Percentiles rank a stretch among this genome's conserved stretches.
Conservation (phyloP, 2,113 vertebrate species). For the Podarcis raffonei region DNA sequence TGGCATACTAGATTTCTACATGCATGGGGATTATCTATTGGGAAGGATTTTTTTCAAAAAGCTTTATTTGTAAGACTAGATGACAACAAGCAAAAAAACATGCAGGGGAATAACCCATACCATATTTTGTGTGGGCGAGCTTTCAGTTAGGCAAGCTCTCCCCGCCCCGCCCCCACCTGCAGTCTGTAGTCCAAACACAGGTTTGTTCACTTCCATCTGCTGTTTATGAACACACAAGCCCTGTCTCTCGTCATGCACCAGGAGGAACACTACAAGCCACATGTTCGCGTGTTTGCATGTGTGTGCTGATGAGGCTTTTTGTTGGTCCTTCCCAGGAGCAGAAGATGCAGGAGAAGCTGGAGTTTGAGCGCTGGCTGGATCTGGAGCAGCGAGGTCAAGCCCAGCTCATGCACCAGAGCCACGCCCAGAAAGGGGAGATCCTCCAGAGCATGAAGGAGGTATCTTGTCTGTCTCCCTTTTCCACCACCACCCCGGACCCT, state of each 20-base stretch:
- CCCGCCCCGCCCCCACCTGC: not conserved
- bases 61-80: too few relatives aligned
- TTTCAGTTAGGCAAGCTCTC: not conserved
- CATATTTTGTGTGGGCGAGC: not conserved
- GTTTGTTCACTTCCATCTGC: not conserved
- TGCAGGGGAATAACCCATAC: too few relatives aligned
- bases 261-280: not conserved
- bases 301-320: not conserved
- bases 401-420: constrained; percentile 83
- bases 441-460: constrained; percentile 91
- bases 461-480: not conserved
- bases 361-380: constrained; percentile 86
- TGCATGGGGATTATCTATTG: too few relatives aligned
- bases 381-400: constrained; percentile 85
- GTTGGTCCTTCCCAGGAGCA: constrained; percentile 76
- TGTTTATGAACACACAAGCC: not conserved
- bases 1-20: not conserved
- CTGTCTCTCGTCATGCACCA: not conserved
- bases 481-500: not conserved
- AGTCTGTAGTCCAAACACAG: not conserved
- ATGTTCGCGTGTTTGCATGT: not conserved
- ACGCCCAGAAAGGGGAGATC: constrained; percentile 84
- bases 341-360: constrained; percentile 88
- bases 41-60: too few relatives aligned
- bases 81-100: too few relatives aligned